Percentiles rank a stretch among this genome's conserved stretches.
Conservation (phyloP, 2,113 vertebrate genomes). For the Gobiocypris rarus region DNA sequence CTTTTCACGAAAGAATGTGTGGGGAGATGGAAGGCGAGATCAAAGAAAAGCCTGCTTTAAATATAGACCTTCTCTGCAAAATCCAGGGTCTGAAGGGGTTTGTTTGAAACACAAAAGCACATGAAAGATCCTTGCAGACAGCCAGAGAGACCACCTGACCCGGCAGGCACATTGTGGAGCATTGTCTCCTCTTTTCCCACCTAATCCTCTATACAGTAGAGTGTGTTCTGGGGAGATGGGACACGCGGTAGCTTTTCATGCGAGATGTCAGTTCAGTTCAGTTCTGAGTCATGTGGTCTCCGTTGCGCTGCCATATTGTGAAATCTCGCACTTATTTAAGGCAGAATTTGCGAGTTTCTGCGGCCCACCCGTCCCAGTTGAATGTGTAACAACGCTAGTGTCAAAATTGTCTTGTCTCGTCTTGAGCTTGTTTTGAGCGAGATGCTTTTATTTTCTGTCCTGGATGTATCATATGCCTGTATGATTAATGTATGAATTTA, state of each 20-base stretch:
- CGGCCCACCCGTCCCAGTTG: not conserved
- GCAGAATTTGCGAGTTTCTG: not conserved
- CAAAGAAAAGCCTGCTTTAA: conserved; percentile 52
- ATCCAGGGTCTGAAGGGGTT: conserved; percentile 54
- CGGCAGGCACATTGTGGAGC: conserved; percentile 20
- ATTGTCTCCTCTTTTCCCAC: conserved; percentile 21
- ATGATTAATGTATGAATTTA: conserved; percentile 64
- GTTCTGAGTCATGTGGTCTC: not conserved
- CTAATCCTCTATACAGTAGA: conserved; percentile 18
- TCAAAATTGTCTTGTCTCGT: conserved; percentile 28
- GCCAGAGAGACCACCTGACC: conserved; percentile 58
- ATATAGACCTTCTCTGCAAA: conserved; percentile 52
- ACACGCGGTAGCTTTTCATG: not conserved
- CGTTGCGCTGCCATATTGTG: not conserved
- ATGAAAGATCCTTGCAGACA: conserved; percentile 70
- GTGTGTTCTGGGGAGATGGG: not conserved
- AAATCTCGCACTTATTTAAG: not conserved
- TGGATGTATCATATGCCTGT: conserved; percentile 22
- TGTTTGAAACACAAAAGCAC: conserved; percentile 71
- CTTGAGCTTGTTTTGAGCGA: conserved; percentile 15
- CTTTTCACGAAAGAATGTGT: conserved; percentile 55
- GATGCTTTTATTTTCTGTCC: not conserved
- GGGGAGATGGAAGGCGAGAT: conserved; percentile 56
- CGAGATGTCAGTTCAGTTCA: not conserved
- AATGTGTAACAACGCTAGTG: conserved; percentile 13